Evolutionary conservation across 1,140 invertebrate genomes (phyloP).

Genomic region (Drosophila arizonae): DNA sequence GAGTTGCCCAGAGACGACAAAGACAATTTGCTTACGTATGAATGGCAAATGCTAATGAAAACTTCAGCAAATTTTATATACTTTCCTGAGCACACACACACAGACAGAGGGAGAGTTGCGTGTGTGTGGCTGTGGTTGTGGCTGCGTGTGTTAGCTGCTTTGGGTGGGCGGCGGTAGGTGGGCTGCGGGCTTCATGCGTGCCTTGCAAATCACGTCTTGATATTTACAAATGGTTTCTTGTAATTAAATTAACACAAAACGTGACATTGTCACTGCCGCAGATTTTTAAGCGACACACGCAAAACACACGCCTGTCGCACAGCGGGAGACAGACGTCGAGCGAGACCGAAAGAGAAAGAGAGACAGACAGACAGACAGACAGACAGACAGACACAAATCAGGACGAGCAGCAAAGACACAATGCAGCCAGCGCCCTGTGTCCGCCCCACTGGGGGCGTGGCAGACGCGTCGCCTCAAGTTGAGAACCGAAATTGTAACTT

Average conservation of each 20-base stretch:
- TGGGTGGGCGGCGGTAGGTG: not conserved
- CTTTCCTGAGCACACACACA: conserved; percentile 44
- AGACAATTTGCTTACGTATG: conserved; percentile 62
- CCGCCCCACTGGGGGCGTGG: conserved; percentile 45
- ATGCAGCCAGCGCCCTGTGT: conserved; percentile 48
- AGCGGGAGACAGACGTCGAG: not conserved
- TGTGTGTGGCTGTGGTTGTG: not conserved
- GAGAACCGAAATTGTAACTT: conserved; percentile 63
- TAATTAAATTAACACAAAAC: conserved; percentile 82
- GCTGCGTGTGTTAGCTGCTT: no score
- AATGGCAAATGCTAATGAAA: conserved; percentile 77
- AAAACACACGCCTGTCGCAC: conserved; percentile 25
- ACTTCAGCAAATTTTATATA: conserved; percentile 69
- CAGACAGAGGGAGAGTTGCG: not conserved
- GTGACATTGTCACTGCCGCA: conserved; percentile 79
- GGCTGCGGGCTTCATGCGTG: conserved; percentile 45
- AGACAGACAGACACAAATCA: conserved; percentile 51
- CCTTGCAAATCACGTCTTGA: conserved; percentile 77
- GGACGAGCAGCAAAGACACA: conserved; percentile 56
- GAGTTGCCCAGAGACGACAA: not conserved
- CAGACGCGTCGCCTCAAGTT: conserved; percentile 47
- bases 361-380: not conserved
- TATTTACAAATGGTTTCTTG: conserved; percentile 82
- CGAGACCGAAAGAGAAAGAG: not conserved
- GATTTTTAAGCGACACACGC: conserved; percentile 74